Evolutionary conservation across 2,888 invertebrate species (phyloP).

Genomic region (Brachypterus glaber): DNA sequence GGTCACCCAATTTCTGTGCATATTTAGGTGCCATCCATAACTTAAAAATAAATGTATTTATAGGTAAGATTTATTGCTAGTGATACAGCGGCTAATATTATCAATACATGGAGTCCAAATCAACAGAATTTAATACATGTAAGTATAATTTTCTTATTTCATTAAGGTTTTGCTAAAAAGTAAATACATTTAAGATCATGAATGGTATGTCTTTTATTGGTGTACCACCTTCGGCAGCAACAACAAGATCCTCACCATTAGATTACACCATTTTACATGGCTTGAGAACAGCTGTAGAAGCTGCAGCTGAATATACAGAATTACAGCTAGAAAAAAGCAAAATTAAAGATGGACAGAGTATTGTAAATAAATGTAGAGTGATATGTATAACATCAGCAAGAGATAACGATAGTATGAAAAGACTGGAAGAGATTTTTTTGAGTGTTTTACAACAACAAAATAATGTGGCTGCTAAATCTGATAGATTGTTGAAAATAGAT

Average conservation of each 20-base stretch:
- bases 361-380: conserved; percentile 60
- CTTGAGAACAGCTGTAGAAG: conserved; percentile 75
- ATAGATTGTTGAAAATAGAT: conserved; percentile 65
- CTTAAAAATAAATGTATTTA: conserved; percentile 26
- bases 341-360: conserved; percentile 35
- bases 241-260: conserved; percentile 48
- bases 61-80: conserved; percentile 80
- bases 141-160: conserved; percentile 40
- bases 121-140: conserved; percentile 85
- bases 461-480: conserved; percentile 52
- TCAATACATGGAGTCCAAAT: conserved; percentile 73
- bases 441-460: conserved; percentile 77
- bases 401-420: conserved; percentile 78
- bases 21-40: too few relatives aligned
- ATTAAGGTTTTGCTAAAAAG: conserved; percentile 3
- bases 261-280: conserved; percentile 73
- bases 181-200: conserved; percentile 51
- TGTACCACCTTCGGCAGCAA: conserved; percentile 46
- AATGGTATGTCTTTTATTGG: conserved; percentile 77
- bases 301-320: conserved; percentile 72
- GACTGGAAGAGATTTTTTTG: conserved; percentile 77
- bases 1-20: neutral
- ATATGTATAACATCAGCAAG: conserved; percentile 85
- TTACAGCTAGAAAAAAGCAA: conserved; percentile 52
- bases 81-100: conserved; percentile 72